Evolutionary conservation across 1,140 invertebrate species (phyloP).

Genomic region (Scaptomyza montana): DNA sequence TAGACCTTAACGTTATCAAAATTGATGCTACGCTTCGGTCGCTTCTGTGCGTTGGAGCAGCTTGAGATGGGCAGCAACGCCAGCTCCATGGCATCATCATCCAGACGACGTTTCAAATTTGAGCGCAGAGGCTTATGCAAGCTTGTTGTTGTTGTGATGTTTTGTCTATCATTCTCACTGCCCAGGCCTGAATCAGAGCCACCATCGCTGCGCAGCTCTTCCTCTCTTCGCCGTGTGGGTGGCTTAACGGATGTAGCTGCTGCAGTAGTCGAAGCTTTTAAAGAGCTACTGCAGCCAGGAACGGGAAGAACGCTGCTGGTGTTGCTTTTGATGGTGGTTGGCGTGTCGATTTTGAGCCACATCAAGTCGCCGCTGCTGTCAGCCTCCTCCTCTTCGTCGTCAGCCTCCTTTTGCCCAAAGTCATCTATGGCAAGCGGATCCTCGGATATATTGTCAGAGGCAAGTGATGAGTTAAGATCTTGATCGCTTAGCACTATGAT

Average conservation of each 20-base stretch:
- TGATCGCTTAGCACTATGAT: slow-evolving; percentile 72
- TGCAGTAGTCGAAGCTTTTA: neutral
- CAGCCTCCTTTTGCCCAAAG: slow-evolving; percentile 46
- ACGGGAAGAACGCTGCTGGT: slow-evolving; percentile 4
- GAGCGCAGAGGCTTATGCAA: slow-evolving; percentile 57
- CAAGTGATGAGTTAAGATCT: slow-evolving; percentile 68
- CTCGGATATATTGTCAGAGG: slow-evolving; percentile 67
- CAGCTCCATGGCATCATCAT: slow-evolving; percentile 85
- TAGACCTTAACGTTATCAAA: slow-evolving; percentile 97
- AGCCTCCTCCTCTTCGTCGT: slow-evolving; percentile 59
- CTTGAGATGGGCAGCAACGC: slow-evolving; percentile 53
- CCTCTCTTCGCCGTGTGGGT: slow-evolving; percentile 81
- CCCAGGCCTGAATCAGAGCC: slow-evolving; percentile 92
- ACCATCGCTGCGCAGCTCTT: slow-evolving; percentile 88
- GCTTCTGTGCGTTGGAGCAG: slow-evolving; percentile 85
- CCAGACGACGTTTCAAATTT: slow-evolving; percentile 73
- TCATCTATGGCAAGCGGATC: slow-evolving; percentile 79
- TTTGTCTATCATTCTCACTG: slow-evolving; percentile 84
- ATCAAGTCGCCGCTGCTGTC: slow-evolving; percentile 61
- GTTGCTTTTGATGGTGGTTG: neutral
- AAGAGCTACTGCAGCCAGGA: slow-evolving; percentile 71
- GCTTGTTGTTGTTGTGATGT: neutral
- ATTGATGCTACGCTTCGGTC: slow-evolving; percentile 91
- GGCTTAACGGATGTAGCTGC: neutral
- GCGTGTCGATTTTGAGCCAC: slow-evolving; percentile 57